Evolutionary conservation across 1,140 invertebrate species (phyloP), one percentile per base, ranked within the genome.

Genomic region (Cephus cinctus): DNA sequence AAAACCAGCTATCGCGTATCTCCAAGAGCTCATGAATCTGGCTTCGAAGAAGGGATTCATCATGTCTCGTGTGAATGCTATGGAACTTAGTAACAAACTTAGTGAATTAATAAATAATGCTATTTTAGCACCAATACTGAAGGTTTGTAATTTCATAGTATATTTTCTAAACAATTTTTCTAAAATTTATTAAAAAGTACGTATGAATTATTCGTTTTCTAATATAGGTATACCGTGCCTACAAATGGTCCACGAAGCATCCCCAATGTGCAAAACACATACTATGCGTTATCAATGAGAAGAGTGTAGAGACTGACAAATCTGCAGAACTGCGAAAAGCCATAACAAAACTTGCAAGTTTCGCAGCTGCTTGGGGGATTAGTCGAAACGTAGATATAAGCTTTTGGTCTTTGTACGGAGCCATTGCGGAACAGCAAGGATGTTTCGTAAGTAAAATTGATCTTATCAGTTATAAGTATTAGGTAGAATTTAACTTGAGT

Each of bases 41-140:
- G 86, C 84, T 1, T 82, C 87, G 43, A 71, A 82, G 22, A 82
- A 84, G 49, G 83, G 86, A 5, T 77, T 86, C 34, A 73, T 82
- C 19, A 79, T 82, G 61, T 78, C 69, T 2, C 71, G 76, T 9
- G 75, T 83, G 15, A 80, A 81, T 60, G 73, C 81, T 22, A 79
- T 82, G 62, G 83, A 86, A 52, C 71, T 91, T 1, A 87, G 86
- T n/a, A 82, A 86, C 60, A 83, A 84, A 65, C 60, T 91, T 16
- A 87, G 86, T 14, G 86, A 91, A 50, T 85, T 85, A 1, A 80
- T 92, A 14, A 90, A 90, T 71, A 74, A 88, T 56, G 88, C 90
- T 69, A 79, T 90, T 14, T 86, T 91, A 23, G 86, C 87, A 59
- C 88, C 88, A 1, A 78, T 89, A 14, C 79, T 89, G 4, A 81